Evolutionary conservation across 2,797 vertebrate species (phyloP).

Genomic region (Vespertilio murinus): DNA sequence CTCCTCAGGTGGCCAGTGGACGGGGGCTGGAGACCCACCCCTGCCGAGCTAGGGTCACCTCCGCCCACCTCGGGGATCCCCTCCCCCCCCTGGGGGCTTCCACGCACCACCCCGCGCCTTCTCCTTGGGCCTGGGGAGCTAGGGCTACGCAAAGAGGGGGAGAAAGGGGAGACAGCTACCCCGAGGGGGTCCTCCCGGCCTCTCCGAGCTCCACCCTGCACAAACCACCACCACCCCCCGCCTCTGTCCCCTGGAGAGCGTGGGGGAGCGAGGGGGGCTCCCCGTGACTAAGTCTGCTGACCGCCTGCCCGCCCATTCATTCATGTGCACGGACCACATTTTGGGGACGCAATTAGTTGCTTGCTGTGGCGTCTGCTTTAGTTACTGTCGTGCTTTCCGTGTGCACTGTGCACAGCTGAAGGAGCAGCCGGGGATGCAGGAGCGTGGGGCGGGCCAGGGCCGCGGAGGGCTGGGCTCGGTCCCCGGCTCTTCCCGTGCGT

Average conservation of each 20-base stretch:
- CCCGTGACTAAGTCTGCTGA: neutral
- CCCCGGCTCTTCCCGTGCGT: neutral
- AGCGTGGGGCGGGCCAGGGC: neutral
- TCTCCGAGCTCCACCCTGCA: neutral
- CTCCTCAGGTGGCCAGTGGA: neutral
- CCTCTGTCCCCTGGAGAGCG: neutral
- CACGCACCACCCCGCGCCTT: neutral
- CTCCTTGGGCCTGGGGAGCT: neutral
- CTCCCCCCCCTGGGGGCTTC: neutral
- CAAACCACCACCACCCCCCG: neutral
- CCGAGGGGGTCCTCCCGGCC: neutral
- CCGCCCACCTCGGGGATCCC: neutral
- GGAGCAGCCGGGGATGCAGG: constrained; percentile 56
- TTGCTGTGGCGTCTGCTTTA: constrained; percentile 70
- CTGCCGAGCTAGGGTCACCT: neutral
- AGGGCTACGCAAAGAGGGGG: neutral
- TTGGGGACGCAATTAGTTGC: constrained; percentile 70
- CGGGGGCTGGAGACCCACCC: neutral
- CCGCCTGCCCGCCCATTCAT: constrained; percentile 67
- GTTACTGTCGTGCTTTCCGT: constrained; percentile 65
- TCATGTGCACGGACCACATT: constrained; percentile 67
- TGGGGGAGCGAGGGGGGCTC: neutral
- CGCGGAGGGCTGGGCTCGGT: neutral
- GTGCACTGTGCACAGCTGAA: constrained; percentile 31
- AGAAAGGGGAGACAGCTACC: neutral